These are phyloP conservation scores for Prorops nasuta DNA, from an alignment of 1,140 invertebrate genomes.

Conservation along the genomic window DNA sequence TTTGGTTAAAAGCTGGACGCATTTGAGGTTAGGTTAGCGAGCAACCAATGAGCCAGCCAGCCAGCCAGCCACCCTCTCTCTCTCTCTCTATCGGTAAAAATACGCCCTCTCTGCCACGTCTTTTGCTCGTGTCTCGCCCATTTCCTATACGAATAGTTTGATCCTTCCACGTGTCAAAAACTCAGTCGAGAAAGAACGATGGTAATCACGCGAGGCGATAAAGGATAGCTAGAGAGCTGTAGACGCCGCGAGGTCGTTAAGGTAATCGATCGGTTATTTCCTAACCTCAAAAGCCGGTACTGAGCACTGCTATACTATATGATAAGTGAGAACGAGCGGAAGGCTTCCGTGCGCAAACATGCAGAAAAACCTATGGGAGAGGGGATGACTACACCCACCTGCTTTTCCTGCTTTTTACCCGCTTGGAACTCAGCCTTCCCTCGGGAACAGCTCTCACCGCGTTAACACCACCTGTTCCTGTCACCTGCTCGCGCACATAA, in stretches of 20 bases:
- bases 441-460: too few relatives aligned
- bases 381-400: slow-evolving; percentile 32
- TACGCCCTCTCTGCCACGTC: too few relatives aligned
- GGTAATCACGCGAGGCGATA: not conserved
- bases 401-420: slow-evolving; percentile 15
- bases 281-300: slow-evolving; percentile 38
- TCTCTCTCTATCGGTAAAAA: too few relatives aligned
- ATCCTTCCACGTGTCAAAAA: not conserved
- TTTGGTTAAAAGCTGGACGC: too few relatives aligned
- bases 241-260: slow-evolving; percentile 1
- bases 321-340: too few relatives aligned
- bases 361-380: too few relatives aligned
- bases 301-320: too few relatives aligned
- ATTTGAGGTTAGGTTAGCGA: too few relatives aligned
- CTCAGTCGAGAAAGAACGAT: not conserved
- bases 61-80: too few relatives aligned
- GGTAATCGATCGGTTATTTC: slow-evolving; percentile 25
- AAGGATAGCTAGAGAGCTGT: slow-evolving; percentile 2
- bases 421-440: not conserved
- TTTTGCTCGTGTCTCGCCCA: not conserved
- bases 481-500: slow-evolving; percentile 33
- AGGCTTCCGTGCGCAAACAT: too few relatives aligned
- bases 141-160: not conserved
- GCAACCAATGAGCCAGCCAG: too few relatives aligned
- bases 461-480: slow-evolving; percentile 9